Percentiles rank a stretch among this genome's conserved stretches.
Conservation (phyloP, 1,140 invertebrate species). For the Calliphora vicina region DNA sequence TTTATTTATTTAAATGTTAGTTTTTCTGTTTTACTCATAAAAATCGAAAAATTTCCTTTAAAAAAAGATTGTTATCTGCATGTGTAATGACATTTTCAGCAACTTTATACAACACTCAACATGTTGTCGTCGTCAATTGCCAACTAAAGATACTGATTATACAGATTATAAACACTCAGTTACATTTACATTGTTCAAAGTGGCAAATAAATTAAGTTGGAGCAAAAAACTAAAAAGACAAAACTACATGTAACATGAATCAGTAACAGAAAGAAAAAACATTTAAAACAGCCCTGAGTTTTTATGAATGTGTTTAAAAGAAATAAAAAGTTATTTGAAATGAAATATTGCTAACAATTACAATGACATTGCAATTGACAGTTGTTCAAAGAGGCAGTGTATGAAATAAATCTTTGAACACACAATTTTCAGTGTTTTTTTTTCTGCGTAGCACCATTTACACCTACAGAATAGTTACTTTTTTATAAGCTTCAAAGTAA, state of each 20-base stretch:
- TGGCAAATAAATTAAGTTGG: background rate
- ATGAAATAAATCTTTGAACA: too few relatives aligned
- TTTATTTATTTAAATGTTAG: background rate
- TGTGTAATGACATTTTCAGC: constrained; percentile 5
- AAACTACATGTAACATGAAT: background rate
- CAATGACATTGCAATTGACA: constrained; percentile 13
- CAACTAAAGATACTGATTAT: background rate
- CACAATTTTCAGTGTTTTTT: too few relatives aligned
- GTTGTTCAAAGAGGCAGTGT: background rate
- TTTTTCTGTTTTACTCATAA: background rate
- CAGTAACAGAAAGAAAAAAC: background rate
- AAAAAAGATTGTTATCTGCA: background rate
- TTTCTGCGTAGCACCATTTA: too few relatives aligned
- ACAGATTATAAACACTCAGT: background rate
- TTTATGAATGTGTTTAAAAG: too few relatives aligned
- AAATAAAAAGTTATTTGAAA: background rate
- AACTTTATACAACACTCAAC: background rate
- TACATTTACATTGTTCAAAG: background rate
- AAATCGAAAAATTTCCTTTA: background rate
- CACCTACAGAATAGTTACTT: too few relatives aligned
- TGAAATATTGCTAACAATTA: background rate
- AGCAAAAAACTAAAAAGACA: background rate
- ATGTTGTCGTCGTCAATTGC: background rate
- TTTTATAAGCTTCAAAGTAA: too few relatives aligned
- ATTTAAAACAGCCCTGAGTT: background rate